Percentiles rank a stretch among this genome's conserved stretches.
Evolutionary conservation across 1,140 invertebrate genomes (phyloP).

Genomic region (Pseudobourletiella spinata): DNA sequence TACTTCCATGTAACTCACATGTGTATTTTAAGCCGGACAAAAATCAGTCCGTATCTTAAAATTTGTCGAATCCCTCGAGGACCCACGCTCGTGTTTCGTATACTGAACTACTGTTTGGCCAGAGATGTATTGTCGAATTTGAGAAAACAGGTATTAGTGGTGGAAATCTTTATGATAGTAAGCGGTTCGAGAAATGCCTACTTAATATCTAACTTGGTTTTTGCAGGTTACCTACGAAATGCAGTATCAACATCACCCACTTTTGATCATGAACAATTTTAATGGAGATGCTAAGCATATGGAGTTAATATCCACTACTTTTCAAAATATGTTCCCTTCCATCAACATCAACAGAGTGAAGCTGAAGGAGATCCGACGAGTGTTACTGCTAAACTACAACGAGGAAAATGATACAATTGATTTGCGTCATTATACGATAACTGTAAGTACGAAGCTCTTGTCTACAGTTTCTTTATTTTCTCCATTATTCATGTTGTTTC

Average conservation of each 20-base stretch:
- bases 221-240: conserved; percentile 56
- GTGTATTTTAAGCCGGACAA: conserved; percentile 74
- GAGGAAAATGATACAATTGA: conserved; percentile 75
- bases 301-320: conserved; percentile 87
- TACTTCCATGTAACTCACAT: conserved; percentile 83
- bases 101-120: conserved; percentile 70
- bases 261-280: conserved; percentile 92
- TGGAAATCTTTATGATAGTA: neutral
- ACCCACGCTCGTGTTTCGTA: conserved; percentile 76
- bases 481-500: too few relatives aligned
- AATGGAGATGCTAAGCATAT: conserved; percentile 61
- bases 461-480: too few relatives aligned
- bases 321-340: conserved; percentile 97
- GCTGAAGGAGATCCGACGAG: conserved; percentile 77
- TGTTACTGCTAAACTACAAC: conserved; percentile 87
- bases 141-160: conserved; percentile 58
- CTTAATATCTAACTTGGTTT: conserved; percentile 21
- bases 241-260: conserved; percentile 73
- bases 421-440: conserved; percentile 83
- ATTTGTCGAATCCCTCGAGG: conserved; percentile 69
- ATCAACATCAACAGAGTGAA: conserved; percentile 87
- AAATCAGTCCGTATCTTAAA: conserved; percentile 71
- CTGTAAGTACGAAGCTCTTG: conserved; percentile 50
- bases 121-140: conserved; percentile 76
- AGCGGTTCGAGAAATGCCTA: neutral